Evolutionary conservation across 2,888 invertebrate species (phyloP).

Genomic region (Pheosia gnoma): DNA sequence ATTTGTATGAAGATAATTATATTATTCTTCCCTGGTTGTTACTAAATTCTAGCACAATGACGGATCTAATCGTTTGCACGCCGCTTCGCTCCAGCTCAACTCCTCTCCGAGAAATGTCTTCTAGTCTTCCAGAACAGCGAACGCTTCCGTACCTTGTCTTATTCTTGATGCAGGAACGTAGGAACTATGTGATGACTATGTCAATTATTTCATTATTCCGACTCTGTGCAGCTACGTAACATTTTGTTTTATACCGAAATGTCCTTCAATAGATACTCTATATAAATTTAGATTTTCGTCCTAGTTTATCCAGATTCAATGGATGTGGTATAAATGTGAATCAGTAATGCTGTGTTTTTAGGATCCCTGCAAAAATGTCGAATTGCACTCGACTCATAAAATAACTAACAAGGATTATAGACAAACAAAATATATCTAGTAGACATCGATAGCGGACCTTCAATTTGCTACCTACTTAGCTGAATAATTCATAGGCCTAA

Average conservation of each 20-base stretch:
- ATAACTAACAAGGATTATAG: slow-evolving; percentile 8
- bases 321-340: slow-evolving; percentile 79
- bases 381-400: slow-evolving; percentile 60
- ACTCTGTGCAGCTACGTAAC: slow-evolving; percentile 61
- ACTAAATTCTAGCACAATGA: slow-evolving; percentile 64
- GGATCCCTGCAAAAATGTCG: slow-evolving; percentile 63
- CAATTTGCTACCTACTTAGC: too few species aligned
- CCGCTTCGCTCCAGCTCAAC: slow-evolving; percentile 56
- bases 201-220: slow-evolving; percentile 81
- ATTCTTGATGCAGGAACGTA: slow-evolving; percentile 74
- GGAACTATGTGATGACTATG: slow-evolving; percentile 83
- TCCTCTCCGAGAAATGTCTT: slow-evolving; percentile 61
- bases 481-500: too few species aligned
- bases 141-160: slow-evolving; percentile 71
- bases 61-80: slow-evolving; percentile 67
- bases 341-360: slow-evolving; percentile 76
- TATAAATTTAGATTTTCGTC: slow-evolving; percentile 65
- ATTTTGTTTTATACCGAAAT: slow-evolving; percentile 47
- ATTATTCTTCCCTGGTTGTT: slow-evolving; percentile 59
- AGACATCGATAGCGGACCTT: too few species aligned
- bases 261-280: slow-evolving; percentile 53
- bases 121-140: slow-evolving; percentile 79
- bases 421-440: background rate
- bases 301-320: slow-evolving; percentile 73
- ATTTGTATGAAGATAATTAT: slow-evolving; percentile 60